Evolutionary conservation across 1,140 invertebrate species (phyloP), one percentile per base, ranked within the genome.

Genomic region (Listronotus oregonensis): DNA sequence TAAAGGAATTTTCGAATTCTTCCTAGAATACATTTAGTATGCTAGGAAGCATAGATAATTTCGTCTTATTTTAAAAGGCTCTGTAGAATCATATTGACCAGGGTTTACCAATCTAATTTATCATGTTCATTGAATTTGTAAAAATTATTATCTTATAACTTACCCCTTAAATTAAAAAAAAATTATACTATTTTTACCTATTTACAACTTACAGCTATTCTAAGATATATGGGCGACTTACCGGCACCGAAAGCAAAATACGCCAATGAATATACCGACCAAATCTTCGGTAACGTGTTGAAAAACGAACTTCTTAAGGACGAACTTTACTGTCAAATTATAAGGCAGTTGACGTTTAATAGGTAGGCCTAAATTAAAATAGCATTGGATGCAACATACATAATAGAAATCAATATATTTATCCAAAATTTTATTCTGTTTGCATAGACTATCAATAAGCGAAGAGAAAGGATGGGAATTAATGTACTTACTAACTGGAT

Each of bases 221-320:
- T 97, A n/a, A 96, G 94, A 81, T 97, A 97, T 77, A 97, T 97
- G 94, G 95, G 94, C 31, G 95, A 97, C 78, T 85, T 95, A 70
- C 93, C 95, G 6, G 89, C 87, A 51, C 86, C 87, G 42, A 85
- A 88, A 75, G 83, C 86, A 21, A 84, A 89, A 73, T 82, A 86
- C 34, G 84, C 84, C 7, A 82, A 81, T 32, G 92, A 94, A 78
- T 86, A 92, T 40, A 97, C 95, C 3, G 94, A 97, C 82, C 85
- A 90, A 69, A 96, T 97, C 74, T 98, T 97, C 78, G 87, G 87
- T 74, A 84, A 21, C 5, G 87, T 93, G 9, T 76, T 96, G 8
- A 88, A 89, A 77, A 86, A 93, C 74, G 87, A 92, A 71, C 81
- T 89, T 32, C 80, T 98, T 6, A 84, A 91, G 64, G 95, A 98